A percentile compares a stretch with the other conserved stretches of the same genome.
Conservation (phyloP, 2,888 invertebrate genomes). For the Pardosa pseudoannulata region DNA sequence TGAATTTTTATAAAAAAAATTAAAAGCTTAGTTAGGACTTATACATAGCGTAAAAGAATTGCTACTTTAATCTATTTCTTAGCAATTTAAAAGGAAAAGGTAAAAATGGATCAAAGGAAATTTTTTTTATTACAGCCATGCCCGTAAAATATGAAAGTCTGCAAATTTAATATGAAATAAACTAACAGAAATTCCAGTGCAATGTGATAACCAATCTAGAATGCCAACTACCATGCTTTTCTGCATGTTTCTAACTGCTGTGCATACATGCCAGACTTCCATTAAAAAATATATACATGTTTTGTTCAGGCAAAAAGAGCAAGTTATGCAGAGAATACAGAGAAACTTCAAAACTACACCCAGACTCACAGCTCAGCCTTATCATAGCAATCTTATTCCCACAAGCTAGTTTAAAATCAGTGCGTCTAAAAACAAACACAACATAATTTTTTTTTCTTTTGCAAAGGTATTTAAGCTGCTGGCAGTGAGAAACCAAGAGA, state of each 20-base stretch:
- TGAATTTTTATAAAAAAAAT: too few species aligned
- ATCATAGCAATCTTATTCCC: conserved; percentile 63
- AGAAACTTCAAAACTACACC: conserved; percentile 21
- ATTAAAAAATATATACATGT: conserved; percentile 52
- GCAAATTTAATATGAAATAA: too few species aligned
- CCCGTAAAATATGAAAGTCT: too few species aligned
- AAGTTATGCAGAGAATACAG: conserved; percentile 25
- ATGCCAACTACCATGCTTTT: not conserved
- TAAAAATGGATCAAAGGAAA: too few species aligned
- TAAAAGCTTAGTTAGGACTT: too few species aligned
- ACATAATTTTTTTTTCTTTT: not conserved
- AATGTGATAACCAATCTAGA: too few species aligned
- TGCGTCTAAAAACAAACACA: conserved; percentile 11
- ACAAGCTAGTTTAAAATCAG: conserved; percentile 41
- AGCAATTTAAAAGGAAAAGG: too few species aligned
- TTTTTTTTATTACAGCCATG: too few species aligned
- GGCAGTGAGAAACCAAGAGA: conserved; percentile 61
- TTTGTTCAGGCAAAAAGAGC: conserved; percentile 55
- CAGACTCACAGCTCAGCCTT: conserved; percentile 65
- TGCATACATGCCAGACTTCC: not conserved
- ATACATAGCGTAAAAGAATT: too few species aligned
- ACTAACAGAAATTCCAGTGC: not conserved
- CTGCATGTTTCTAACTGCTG: not conserved
- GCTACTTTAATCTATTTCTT: too few species aligned
- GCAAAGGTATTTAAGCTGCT: conserved; percentile 54